Evolutionary conservation across 2,888 invertebrate species (phyloP).

Genomic region (Tipula helvola): DNA sequence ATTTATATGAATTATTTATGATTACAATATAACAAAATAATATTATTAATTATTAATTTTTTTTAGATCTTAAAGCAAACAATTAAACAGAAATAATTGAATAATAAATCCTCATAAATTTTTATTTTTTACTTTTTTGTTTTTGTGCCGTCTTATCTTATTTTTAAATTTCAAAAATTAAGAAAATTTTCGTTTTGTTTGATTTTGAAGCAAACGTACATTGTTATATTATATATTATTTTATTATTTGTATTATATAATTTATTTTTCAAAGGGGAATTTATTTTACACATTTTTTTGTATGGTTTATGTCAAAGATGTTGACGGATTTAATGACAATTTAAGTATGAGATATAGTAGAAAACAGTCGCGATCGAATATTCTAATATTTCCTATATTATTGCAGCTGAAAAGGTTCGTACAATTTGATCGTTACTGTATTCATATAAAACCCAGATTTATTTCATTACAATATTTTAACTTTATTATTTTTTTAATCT

Average conservation of each 20-base stretch:
- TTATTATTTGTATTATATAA: neutral
- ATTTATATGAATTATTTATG: neutral
- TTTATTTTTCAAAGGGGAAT: neutral
- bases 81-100: neutral
- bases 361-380: neutral
- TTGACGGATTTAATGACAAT: neutral
- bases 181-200: neutral
- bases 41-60: neutral
- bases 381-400: neutral
- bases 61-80: neutral
- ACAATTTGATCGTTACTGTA: neutral
- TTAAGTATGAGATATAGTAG: neutral
- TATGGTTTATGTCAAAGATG: neutral
- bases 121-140: neutral
- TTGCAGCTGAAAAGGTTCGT: neutral
- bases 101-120: slow-evolving; percentile 4
- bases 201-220: neutral
- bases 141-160: neutral
- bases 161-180: neutral
- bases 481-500: neutral
- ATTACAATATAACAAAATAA: neutral
- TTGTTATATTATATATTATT: neutral
- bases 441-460: neutral
- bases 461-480: neutral
- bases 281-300: neutral